Base-by-base conservation (phyloP, 2,113 vertebrate species). In the Gasterosteus aculeatus region DNA sequence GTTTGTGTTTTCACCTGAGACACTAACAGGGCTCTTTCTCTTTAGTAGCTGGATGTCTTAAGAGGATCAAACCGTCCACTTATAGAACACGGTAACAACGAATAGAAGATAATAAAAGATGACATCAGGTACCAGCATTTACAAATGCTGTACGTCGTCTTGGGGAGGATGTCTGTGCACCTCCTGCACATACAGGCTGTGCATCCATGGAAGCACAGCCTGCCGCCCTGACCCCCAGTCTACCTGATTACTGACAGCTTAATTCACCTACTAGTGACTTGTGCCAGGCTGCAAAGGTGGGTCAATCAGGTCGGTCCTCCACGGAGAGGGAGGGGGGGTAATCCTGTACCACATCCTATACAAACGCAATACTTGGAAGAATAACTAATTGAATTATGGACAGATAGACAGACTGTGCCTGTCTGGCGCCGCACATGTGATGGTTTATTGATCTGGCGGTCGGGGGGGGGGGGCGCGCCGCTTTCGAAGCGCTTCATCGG, bases 331-430 rank as follows among this genome's bases (percentile, higher is more conserved):
- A 5, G 31, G 10, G 10, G 6, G 51, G 9, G 31, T 26, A n/a
- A 18, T 5, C 9, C 15, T 33, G 10, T 4, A 2, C 3, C 16
- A 22, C 29, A 6, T 46, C 3, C 10, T 14, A 15, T 10, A 12
- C 14, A 39, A 18, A 16, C n/a, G 53, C 56, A 63, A 22, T 39
- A 2, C 46, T n/a, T 54, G 38, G 0, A 18, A 35, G 7, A 46
- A 33, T 26, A 2, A 6, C 35, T 51, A n/a, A n/a, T 19, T 9
- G 11, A 35, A 53, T 6, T 4, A 15, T n/a, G 15, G 16, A 3
- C 59, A 29, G 65, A 62, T 73, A 49, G 11, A 39, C 74, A 56
- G 22, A 3, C 54, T 35, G 38, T 46, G 78, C 35, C 51, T 19
- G 59, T 22, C 69, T 12, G 64, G 65, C 60, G 69, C 42, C 47